Percentiles rank a stretch among this genome's conserved stretches.
Evolutionary conservation across 35 echinoderm and acorn worm genomes (phyloP).

Genomic region (Ophioderma brevispina): DNA sequence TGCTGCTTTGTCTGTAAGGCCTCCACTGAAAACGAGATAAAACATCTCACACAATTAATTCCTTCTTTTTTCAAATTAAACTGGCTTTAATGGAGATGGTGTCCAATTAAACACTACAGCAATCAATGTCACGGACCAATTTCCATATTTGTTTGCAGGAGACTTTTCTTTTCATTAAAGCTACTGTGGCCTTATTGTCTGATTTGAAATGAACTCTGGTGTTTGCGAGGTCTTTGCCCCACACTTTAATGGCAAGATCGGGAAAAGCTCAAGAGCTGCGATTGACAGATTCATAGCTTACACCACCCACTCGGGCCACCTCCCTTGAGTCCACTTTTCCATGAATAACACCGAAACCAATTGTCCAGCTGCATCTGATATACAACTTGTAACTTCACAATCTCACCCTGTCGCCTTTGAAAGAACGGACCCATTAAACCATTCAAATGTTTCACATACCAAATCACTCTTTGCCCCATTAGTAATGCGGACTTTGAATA

Average conservation of each 20-base stretch:
- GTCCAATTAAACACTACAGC: neutral
- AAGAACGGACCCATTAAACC: neutral
- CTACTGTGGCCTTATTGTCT: conserved; percentile 14
- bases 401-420: neutral
- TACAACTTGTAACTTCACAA: neutral
- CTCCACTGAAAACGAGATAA: neutral
- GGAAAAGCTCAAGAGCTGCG: conserved; percentile 25
- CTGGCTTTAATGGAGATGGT: neutral
- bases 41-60: neutral
- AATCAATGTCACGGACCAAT: neutral
- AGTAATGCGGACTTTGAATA: conserved; percentile 26
- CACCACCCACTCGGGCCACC: conserved; percentile 11
- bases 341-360: conserved; percentile 34
- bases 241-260: conserved; percentile 2
- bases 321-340: conserved; percentile 26
- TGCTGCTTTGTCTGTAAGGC: neutral
- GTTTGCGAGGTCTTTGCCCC: neutral
- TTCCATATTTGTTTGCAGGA: neutral
- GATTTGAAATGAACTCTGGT: conserved; percentile 3
- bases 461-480: neutral
- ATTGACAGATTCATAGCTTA: neutral
- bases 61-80: neutral
- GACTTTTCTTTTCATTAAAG: conserved; percentile 13
- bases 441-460: neutral
- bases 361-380: conserved; percentile 14